phyloP scores from a whole-genome alignment of 2,888 invertebrate species.

The Mesoligia furuncula region DNA sequence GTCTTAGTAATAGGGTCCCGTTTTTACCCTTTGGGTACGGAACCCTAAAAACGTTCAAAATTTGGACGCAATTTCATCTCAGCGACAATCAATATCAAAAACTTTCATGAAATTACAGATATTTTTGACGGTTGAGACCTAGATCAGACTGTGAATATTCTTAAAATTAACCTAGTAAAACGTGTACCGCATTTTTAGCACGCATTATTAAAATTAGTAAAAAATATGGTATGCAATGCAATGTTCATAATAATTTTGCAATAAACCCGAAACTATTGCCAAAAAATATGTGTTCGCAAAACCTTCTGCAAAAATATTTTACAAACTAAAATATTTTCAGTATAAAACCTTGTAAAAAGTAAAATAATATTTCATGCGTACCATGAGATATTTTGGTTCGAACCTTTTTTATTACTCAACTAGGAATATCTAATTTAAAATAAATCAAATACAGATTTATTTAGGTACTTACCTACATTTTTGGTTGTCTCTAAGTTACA shows the following conservation, averaged over 20 bases:
- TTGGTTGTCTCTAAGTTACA: neutral
- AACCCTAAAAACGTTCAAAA: too few species aligned
- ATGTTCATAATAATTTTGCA: neutral
- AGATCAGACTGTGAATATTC: too few species aligned
- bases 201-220: neutral
- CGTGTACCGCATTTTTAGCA: neutral
- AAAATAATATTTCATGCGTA: conserved; percentile 10
- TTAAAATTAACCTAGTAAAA: neutral
- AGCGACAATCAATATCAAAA: too few species aligned
- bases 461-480: neutral
- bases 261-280: neutral
- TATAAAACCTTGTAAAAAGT: neutral
- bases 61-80: too few species aligned
- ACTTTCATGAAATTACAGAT: too few species aligned
- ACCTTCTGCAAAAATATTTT: neutral
- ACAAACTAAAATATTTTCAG: neutral
- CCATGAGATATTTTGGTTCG: conserved; percentile 9
- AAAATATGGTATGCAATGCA: neutral
- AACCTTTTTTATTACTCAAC: conserved; percentile 7
- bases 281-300: conserved; percentile 3
- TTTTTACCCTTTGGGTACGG: too few species aligned
- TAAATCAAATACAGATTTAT: conserved; percentile 1
- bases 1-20: too few species aligned
- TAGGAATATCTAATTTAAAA: neutral
- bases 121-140: too few species aligned